Conservation (phyloP, 2,888 invertebrate genomes). For the Dusona sp. region DNA sequence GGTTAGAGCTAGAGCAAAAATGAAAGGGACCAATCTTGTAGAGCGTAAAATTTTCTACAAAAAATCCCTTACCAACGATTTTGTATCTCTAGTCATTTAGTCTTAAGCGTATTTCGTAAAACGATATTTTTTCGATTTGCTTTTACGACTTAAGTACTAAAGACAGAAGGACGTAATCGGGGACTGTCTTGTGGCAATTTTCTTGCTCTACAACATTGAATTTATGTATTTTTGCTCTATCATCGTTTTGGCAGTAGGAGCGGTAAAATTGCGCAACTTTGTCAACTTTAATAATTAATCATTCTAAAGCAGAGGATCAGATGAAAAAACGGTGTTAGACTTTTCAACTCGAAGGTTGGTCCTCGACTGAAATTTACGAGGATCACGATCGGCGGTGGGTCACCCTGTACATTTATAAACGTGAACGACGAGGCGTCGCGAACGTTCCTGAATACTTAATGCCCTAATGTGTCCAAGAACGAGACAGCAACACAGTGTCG, state of each 20-base stretch:
- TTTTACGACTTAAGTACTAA: neutral
- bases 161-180: neutral
- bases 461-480: slow-evolving; percentile 54
- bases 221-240: neutral
- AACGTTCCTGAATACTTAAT: slow-evolving; percentile 68
- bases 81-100: neutral
- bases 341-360: neutral
- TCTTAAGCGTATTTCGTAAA: neutral
- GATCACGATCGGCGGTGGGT: neutral
- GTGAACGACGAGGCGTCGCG: slow-evolving; percentile 63
- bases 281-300: neutral
- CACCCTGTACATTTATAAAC: slow-evolving; percentile 17
- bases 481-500: slow-evolving; percentile 40
- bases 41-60: neutral
- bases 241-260: neutral
- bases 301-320: neutral
- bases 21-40: neutral
- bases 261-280: neutral
- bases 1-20: neutral
- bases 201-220: neutral
- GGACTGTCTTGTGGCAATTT: neutral
- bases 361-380: neutral
- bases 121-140: neutral
- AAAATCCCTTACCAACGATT: neutral
- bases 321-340: neutral